Evolutionary conservation across 2,113 vertebrate species (phyloP).

Genomic region (Pogona vitticeps): DNA sequence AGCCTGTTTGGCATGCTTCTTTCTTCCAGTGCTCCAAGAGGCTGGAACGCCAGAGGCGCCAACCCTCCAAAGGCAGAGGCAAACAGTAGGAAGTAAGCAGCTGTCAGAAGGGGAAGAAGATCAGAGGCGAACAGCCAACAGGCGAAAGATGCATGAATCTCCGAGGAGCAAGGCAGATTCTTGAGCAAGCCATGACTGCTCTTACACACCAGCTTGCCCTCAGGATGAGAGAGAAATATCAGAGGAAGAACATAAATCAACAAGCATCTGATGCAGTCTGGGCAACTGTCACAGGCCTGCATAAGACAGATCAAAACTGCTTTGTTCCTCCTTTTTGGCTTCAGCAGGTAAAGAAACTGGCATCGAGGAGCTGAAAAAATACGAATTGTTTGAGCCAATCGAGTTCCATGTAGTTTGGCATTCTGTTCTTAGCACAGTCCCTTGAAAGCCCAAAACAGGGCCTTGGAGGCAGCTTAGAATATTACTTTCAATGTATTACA

Average conservation of each 20-base stretch:
- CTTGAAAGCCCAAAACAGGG: neutral
- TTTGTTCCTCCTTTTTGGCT: neutral
- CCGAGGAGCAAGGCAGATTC: neutral
- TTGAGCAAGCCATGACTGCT: neutral
- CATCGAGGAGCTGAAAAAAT: neutral
- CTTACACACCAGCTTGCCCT: neutral
- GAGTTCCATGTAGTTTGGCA: neutral
- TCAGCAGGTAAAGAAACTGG: neutral
- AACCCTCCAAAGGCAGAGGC: neutral
- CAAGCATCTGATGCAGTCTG: neutral
- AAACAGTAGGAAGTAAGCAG: neutral
- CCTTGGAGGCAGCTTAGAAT: too few relatives aligned
- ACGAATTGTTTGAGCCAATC: neutral
- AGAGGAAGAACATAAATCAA: constrained; percentile 11
- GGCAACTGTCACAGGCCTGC: neutral
- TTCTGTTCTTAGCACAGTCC: neutral
- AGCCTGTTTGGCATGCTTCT: neutral
- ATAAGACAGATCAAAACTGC: neutral
- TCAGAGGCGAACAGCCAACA: neutral
- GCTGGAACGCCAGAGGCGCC: neutral
- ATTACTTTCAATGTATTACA: too few relatives aligned
- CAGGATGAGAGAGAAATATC: neutral
- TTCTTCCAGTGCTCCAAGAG: neutral
- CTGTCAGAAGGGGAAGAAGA: neutral
- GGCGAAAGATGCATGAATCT: neutral